Base-by-base conservation (phyloP, 2,888 invertebrate species). In the Anthophora plumipes region DNA sequence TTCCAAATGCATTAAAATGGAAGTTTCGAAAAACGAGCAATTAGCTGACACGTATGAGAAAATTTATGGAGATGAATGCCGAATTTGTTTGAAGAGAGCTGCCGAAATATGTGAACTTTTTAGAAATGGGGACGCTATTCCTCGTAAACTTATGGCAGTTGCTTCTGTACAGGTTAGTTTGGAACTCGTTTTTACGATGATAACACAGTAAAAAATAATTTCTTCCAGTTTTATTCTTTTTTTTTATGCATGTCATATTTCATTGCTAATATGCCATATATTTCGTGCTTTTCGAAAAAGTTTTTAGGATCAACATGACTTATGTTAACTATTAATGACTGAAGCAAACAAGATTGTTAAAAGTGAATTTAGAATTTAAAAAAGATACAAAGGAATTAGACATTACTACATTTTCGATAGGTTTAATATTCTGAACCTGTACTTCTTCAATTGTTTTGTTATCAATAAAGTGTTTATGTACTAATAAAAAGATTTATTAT, bases 81-180 rank as follows among this genome's bases (percentile, higher is more conserved):
- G 91, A 20, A 85, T 91, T 63, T 91, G 91, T 71, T 83, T 91
- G 41, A 86, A 88, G 84, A 84, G 81, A 77, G 86, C 89, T 69
- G 80, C 75, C n/a, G 84, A 90, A 59, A 77, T 82, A 59, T 90
- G 90, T 85, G 85, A 90, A 77, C 79, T 91, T n/a, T 91, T 91
- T 76, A 81, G 77, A 67, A 84, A 86, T 74, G 85, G 85, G 69
- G 84, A 86, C 48, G 85, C 88, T 60, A 85, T 91, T 75, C 76
- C 89, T 41, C 77, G 78, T 69, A 92, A 92, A 85, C 83, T 92
- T 68, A 91, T 91, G 91, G 90, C 90, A 50, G 86, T 91, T 69
- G 92, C 91, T 75, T 89, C 90, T 12, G 90, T 92, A 68, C 91
- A 92, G 92, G 92, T 92, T 92, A 92, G 89, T 71, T 77, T 69